Evolutionary conservation across 2,888 invertebrate genomes (phyloP).

Genomic region (Tetropium fuscum): DNA sequence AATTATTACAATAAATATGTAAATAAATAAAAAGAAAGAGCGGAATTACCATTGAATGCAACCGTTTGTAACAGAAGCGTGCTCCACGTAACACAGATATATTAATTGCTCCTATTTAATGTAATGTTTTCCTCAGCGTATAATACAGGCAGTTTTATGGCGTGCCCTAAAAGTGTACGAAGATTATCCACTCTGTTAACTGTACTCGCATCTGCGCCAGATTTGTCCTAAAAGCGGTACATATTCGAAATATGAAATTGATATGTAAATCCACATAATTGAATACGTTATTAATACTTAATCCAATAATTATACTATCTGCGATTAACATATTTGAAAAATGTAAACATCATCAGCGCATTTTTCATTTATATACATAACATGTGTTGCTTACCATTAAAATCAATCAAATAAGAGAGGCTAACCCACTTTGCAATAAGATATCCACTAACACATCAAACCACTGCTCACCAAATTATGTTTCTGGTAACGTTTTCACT

Average conservation of each 20-base stretch:
- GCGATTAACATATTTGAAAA: no score
- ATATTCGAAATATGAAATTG: neutral
- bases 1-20: constrained; percentile 29
- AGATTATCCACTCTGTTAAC: constrained; percentile 12
- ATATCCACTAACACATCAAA: no score
- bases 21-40: constrained; percentile 27
- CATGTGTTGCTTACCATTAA: neutral
- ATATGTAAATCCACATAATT: no score
- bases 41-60: constrained; percentile 28
- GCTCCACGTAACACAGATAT: constrained; percentile 24
- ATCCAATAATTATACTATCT: no score
- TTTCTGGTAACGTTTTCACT: no score
- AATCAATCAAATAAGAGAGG: no score
- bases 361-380: neutral
- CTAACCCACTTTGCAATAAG: no score
- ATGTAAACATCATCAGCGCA: neutral
- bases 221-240: constrained; percentile 9
- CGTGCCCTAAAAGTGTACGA: neutral
- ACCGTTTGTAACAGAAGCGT: constrained; percentile 27
- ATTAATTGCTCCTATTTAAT: constrained; percentile 22
- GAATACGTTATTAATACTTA: neutral
- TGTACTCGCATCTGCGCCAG: constrained; percentile 2
- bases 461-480: no score
- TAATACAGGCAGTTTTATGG: neutral
- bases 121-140: constrained; percentile 10